Conservation (phyloP, 2,113 vertebrate genomes). For the Heterochromis multidens region DNA sequence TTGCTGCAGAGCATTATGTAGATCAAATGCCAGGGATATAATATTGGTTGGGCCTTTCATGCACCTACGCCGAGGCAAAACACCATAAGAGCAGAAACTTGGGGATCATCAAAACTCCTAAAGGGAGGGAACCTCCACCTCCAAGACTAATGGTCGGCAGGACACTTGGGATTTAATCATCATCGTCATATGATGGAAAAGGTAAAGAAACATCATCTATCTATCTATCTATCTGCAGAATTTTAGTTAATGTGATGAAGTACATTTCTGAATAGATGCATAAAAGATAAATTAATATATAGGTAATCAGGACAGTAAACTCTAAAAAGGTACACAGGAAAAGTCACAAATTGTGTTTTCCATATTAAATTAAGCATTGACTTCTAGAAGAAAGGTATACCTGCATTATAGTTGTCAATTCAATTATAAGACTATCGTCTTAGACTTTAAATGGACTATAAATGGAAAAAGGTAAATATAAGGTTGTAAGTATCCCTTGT, state of each 20-base stretch:
- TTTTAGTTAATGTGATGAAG: neutral
- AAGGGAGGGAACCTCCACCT: neutral
- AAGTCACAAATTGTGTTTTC: neutral
- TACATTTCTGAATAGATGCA: neutral
- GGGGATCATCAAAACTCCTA: neutral
- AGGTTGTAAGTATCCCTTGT: neutral
- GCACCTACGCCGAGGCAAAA: neutral
- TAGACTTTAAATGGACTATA: neutral
- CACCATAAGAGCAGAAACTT: neutral
- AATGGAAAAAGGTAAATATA: neutral
- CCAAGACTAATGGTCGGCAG: constrained; percentile 43
- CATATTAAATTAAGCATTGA: neutral
- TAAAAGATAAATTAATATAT: neutral
- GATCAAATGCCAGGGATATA: neutral
- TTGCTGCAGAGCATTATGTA: constrained; percentile 13
- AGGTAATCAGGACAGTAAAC: neutral
- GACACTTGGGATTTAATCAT: constrained; percentile 28
- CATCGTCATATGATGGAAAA: constrained; percentile 61
- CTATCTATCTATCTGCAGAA: neutral
- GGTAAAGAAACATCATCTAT: constrained; percentile 24
- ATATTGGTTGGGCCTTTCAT: neutral
- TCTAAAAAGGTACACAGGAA: neutral
- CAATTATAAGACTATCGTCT: neutral
- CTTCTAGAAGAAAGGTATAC: neutral
- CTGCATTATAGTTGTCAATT: neutral